A percentile compares a stretch with the other conserved stretches of the same genome.
These are phyloP conservation scores for Sternotherus odoratus DNA, from an alignment of 2,797 vertebrate species.

Conservation along the genomic window DNA sequence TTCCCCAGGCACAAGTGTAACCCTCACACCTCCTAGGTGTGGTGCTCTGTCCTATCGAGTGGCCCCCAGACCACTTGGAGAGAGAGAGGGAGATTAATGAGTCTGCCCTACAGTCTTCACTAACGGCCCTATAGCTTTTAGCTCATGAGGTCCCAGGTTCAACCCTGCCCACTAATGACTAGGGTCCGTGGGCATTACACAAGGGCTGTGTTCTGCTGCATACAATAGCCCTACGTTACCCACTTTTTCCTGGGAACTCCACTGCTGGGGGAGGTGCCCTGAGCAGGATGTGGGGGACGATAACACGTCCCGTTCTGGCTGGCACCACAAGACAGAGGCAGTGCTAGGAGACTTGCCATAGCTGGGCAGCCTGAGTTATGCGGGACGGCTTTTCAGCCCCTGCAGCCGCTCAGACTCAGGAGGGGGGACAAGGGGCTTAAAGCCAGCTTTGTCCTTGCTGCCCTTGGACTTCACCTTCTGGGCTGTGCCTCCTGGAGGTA, in stretches of 20 bases:
- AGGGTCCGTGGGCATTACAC: too few species aligned
- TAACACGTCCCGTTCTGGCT: constrained; percentile 16
- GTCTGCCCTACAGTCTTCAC: too few species aligned
- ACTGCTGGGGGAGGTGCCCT: neutral
- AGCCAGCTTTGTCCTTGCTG: constrained; percentile 42
- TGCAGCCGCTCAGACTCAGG: constrained; percentile 48
- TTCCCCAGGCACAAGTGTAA: neutral
- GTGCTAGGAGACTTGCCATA: neutral
- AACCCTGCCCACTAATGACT: too few species aligned
- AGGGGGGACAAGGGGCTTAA: constrained; percentile 40
- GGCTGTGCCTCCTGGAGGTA: neutral
- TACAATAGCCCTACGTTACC: neutral
- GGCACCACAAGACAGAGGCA: constrained; percentile 43
- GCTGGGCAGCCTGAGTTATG: constrained; percentile 41
- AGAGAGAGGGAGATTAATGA: too few species aligned
- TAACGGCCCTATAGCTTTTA: too few species aligned
- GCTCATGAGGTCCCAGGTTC: too few species aligned
- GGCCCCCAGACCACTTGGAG: too few species aligned
- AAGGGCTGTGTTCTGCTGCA: neutral
- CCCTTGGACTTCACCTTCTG: neutral
- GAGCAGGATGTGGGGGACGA: neutral
- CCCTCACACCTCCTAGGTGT: too few species aligned
- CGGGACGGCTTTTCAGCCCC: neutral
- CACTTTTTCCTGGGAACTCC: neutral
- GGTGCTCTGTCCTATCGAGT: too few species aligned